Evolutionary conservation across 2,888 invertebrate species (phyloP).

Genomic region (Heliconius cydno): DNA sequence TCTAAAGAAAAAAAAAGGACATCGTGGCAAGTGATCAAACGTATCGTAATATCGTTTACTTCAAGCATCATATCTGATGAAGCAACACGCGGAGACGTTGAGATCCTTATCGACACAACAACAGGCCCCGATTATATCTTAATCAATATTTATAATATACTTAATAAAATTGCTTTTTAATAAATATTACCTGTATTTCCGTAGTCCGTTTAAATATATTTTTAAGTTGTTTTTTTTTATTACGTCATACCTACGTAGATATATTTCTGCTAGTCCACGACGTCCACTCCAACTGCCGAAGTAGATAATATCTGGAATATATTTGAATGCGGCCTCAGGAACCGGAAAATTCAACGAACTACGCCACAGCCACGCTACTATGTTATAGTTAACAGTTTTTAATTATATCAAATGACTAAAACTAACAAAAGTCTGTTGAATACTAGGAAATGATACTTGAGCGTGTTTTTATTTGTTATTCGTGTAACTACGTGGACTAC

Average conservation of each 20-base stretch:
- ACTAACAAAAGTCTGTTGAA: conserved; percentile 1
- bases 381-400: conserved; percentile 1
- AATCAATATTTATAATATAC: conserved; percentile 30
- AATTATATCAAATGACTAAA: conserved; percentile 2
- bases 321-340: conserved; percentile 25
- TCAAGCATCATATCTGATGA: conserved; percentile 21
- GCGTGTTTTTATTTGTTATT: not conserved
- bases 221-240: not conserved
- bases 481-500: not conserved
- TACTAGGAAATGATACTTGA: not conserved
- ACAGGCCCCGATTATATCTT: conserved; percentile 26
- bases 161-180: conserved; percentile 18
- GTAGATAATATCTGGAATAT: conserved; percentile 20
- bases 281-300: not conserved
- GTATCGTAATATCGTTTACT: conserved; percentile 13
- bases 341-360: conserved; percentile 25
- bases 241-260: not conserved
- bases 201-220: conserved; percentile 8
- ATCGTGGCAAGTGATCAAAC: conserved; percentile 25
- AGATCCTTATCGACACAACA: conserved; percentile 36
- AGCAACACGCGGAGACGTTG: conserved; percentile 22
- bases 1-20: not conserved
- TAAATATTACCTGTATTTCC: conserved; percentile 1
- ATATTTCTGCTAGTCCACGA: conserved; percentile 1
- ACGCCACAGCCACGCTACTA: not conserved